phyloP scores from a whole-genome alignment of 1,140 invertebrate species.

The Elysia chlorotica region DNA sequence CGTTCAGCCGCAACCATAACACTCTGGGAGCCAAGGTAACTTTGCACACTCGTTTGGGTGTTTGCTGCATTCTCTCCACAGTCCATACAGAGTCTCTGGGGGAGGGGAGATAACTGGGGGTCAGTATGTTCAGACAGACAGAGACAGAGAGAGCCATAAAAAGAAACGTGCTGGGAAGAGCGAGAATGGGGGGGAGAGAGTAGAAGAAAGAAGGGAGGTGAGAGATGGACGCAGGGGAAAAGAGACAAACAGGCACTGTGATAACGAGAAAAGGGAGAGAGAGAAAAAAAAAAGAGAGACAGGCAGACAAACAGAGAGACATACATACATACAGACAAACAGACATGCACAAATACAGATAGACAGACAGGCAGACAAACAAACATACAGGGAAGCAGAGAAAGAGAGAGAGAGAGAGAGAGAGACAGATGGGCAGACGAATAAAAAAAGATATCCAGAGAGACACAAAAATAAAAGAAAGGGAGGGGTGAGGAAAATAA shows the following conservation, averaged over 20 bases:
- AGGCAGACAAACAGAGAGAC: background rate
- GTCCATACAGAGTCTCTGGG: too few species aligned
- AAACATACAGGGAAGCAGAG: background rate
- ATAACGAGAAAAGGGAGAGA: background rate
- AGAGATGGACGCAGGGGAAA: background rate
- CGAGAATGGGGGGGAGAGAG: background rate
- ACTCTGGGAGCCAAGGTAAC: too few species aligned
- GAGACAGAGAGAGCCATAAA: background rate
- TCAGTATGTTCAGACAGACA: background rate
- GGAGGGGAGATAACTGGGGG: too few species aligned
- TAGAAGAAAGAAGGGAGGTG: background rate
- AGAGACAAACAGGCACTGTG: background rate
- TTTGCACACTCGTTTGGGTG: background rate
- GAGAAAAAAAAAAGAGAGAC: background rate
- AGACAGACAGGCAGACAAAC: background rate
- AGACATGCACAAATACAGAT: background rate
- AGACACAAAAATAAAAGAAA: background rate
- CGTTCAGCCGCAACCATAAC: too few species aligned
- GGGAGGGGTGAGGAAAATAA: too few species aligned
- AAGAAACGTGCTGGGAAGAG: background rate
- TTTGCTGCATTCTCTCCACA: background rate
- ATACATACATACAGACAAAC: background rate
- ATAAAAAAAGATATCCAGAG: background rate
- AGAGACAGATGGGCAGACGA: background rate
- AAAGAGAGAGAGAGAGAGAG: background rate